Percentiles rank a stretch among this genome's conserved stretches.
These are phyloP conservation scores for Seira ritae DNA, from an alignment of 2,888 invertebrate genomes.

Conservation along the genomic window DNA sequence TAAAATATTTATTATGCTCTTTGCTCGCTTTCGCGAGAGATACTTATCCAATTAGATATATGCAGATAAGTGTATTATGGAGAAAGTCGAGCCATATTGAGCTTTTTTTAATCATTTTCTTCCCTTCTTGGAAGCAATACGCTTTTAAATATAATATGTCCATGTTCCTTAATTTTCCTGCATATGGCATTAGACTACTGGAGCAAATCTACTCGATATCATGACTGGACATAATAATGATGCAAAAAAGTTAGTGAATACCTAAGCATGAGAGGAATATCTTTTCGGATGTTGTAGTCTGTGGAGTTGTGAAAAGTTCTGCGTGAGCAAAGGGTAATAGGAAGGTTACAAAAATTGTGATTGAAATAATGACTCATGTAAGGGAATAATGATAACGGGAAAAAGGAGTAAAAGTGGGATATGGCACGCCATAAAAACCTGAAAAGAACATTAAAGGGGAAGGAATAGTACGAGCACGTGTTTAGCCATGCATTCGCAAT, in stretches of 20 bases:
- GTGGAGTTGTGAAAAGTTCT: no score
- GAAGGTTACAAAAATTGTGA: conserved; percentile 10
- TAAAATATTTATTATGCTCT: neutral
- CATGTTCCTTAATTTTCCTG: no score
- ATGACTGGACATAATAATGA: conserved; percentile 39
- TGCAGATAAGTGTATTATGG: neutral
- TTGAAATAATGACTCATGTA: conserved; percentile 50
- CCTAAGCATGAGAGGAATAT: neutral
- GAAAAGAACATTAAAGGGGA: conserved; percentile 1
- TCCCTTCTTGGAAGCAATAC: neutral
- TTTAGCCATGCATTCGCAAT: conserved; percentile 4
- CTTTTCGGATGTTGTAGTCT: neutral
- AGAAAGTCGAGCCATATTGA: neutral
- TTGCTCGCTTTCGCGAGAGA: no score
- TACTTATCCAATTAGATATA: neutral
- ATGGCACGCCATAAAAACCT: conserved; percentile 35
- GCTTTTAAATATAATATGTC: neutral
- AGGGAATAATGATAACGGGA: conserved; percentile 17
- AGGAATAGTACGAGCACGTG: neutral
- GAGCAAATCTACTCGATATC: conserved; percentile 16
- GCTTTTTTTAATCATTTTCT: neutral
- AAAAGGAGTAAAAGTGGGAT: conserved; percentile 37
- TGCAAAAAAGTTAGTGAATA: conserved; percentile 5
- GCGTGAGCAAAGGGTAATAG: no score
- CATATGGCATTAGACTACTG: neutral